Conservation (phyloP, 92 coral and sea anemone genomes). For the Parazoanthus swiftii region DNA sequence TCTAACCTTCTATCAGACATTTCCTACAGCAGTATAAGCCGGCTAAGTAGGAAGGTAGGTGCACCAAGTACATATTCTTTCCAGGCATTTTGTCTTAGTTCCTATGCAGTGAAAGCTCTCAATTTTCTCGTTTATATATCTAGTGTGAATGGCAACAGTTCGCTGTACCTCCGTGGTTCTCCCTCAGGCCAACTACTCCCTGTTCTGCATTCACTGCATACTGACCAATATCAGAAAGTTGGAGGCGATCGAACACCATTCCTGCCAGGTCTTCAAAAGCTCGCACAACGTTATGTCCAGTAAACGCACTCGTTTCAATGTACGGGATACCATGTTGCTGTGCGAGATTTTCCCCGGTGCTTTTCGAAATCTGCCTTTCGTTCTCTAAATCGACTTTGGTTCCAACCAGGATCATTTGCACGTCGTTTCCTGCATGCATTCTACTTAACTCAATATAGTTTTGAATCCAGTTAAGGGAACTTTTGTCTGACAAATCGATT, state of each 20-base stretch:
- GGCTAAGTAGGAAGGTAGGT: too few relatives aligned
- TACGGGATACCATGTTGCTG: constrained; percentile 28
- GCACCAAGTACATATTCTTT: too few relatives aligned
- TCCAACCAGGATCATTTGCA: constrained; percentile 43
- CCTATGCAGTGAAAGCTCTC: not conserved
- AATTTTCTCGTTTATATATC: not conserved
- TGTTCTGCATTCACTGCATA: constrained; percentile 3
- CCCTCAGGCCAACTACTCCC: not conserved
- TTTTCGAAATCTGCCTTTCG: constrained; percentile 24
- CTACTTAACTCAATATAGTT: constrained; percentile 23
- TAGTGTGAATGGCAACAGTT: not conserved
- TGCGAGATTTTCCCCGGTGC: constrained; percentile 33
- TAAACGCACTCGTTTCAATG: constrained; percentile 52
- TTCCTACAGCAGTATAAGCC: too few relatives aligned
- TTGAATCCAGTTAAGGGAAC: constrained; percentile 15
- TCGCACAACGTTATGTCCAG: constrained; percentile 46
- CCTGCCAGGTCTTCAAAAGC: constrained; percentile 50
- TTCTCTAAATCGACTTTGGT: constrained; percentile 42
- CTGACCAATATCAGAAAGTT: constrained; percentile 25
- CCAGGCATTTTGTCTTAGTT: not conserved
- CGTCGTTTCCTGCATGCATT: constrained; percentile 39
- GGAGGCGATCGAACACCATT: constrained; percentile 36
- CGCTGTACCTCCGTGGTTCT: not conserved
- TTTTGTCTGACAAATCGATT: constrained; percentile 38
- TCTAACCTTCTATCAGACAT: too few relatives aligned